These are phyloP conservation scores for Melanocharis versteri DNA, from an alignment of 2,113 vertebrate genomes.

Conservation along the genomic window DNA sequence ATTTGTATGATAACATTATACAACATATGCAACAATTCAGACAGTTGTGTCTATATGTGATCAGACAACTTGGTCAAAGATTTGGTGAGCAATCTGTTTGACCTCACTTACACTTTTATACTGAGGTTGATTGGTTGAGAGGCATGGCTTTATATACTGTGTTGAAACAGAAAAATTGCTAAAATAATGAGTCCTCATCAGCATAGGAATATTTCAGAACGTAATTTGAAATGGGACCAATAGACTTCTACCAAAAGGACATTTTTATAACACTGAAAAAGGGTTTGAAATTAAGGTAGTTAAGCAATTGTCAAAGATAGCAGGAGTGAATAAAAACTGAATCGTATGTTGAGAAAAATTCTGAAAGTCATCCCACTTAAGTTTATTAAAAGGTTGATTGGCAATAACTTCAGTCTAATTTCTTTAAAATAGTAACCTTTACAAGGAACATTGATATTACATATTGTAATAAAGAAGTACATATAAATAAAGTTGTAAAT, in stretches of 20 bases:
- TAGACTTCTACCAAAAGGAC: conserved; percentile 58
- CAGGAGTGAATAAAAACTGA: conserved; percentile 19
- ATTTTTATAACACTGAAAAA: conserved; percentile 54
- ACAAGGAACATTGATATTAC: conserved; percentile 63
- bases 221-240: conserved; percentile 55
- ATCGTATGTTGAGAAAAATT: conserved; percentile 20
- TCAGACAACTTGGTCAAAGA: conserved; percentile 59
- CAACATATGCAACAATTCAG: conserved; percentile 57
- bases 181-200: conserved; percentile 52
- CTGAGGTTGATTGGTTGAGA: conserved; percentile 67
- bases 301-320: conserved; percentile 19
- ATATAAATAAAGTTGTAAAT: conserved; percentile 64
- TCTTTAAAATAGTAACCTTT: conserved; percentile 64
- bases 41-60: conserved; percentile 44
- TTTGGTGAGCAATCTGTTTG: conserved; percentile 59
- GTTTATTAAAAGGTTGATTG: conserved; percentile 61
- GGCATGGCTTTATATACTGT: conserved; percentile 68
- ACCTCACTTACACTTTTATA: conserved; percentile 67
- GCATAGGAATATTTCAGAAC: conserved; percentile 52
- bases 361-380: conserved; percentile 51
- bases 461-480: conserved; percentile 67
- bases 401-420: conserved; percentile 65
- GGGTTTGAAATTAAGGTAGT: conserved; percentile 46
- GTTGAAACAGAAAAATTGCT: conserved; percentile 58
- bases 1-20: conserved; percentile 22